These are phyloP conservation scores for Hypocryptadius cinnamomeus DNA, from an alignment of 2,113 vertebrate species.

Conservation along the genomic window DNA sequence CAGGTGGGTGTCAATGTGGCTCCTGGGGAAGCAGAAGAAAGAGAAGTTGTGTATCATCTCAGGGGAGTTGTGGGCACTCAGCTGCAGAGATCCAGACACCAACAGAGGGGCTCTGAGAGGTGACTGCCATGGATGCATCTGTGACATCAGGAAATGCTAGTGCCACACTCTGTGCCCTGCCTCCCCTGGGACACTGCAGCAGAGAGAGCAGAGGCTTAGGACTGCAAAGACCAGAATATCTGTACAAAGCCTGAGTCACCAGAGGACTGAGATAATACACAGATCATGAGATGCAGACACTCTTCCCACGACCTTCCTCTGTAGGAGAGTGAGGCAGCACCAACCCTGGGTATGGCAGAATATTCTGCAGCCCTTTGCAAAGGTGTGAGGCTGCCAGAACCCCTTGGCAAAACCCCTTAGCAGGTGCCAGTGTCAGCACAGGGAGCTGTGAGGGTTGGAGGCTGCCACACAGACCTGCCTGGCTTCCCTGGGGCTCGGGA, in stretches of 20 bases:
- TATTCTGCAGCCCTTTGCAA: neutral
- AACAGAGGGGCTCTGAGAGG: neutral
- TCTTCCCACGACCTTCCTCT: neutral
- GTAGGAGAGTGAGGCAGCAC: neutral
- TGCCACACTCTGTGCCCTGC: neutral
- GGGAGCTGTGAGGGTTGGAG: neutral
- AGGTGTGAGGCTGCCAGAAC: neutral
- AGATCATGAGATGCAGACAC: neutral
- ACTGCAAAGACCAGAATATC: neutral
- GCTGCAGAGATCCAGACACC: neutral
- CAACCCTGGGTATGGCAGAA: fast-evolving
- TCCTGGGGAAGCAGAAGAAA: neutral
- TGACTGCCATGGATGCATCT: neutral
- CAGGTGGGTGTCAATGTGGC: neutral
- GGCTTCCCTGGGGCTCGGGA: neutral
- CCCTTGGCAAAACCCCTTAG: neutral
- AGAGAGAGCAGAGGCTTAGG: neutral
- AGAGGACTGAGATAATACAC: neutral
- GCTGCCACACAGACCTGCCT: neutral
- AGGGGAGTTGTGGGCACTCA: neutral
- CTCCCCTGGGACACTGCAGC: neutral
- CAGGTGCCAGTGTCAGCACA: neutral
- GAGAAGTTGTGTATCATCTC: neutral
- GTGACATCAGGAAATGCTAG: fast-evolving
- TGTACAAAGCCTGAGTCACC: neutral